Evolutionary conservation across 2,797 vertebrate genomes (phyloP).

Genomic region (Lepilemur septentrionalis): DNA sequence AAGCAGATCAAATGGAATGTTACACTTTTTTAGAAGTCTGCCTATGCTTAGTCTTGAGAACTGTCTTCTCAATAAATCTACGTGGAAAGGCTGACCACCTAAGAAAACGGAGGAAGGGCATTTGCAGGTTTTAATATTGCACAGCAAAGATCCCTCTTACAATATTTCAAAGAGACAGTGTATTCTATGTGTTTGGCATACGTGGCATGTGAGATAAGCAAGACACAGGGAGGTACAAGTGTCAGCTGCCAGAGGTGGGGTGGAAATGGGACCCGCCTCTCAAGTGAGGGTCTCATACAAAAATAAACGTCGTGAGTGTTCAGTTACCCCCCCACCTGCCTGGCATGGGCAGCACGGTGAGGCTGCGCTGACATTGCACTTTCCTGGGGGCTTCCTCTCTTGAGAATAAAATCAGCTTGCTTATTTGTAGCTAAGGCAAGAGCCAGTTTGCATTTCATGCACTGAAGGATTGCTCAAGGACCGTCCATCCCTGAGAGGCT

Average conservation of each 20-base stretch:
- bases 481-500: conserved; percentile 21
- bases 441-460: background rate
- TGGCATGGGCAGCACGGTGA: rapidly evolving
- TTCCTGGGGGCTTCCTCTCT: background rate
- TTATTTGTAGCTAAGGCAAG: conserved; percentile 58
- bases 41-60: background rate
- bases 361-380: background rate
- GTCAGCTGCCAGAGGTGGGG: background rate
- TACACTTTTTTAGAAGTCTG: background rate
- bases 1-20: background rate
- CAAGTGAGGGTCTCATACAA: background rate
- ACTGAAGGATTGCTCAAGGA: conserved; percentile 55
- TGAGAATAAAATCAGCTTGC: conserved; percentile 56
- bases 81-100: background rate
- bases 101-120: background rate
- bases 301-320: background rate
- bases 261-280: background rate
- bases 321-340: too few species aligned
- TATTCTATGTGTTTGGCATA: background rate
- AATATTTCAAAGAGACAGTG: background rate
- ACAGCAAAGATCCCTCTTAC: background rate
- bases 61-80: background rate
- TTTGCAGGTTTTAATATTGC: background rate
- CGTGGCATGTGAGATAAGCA: background rate
- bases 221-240: background rate